Base-by-base conservation (phyloP, 2,113 vertebrate species). In the Casuarius casuarius region DNA sequence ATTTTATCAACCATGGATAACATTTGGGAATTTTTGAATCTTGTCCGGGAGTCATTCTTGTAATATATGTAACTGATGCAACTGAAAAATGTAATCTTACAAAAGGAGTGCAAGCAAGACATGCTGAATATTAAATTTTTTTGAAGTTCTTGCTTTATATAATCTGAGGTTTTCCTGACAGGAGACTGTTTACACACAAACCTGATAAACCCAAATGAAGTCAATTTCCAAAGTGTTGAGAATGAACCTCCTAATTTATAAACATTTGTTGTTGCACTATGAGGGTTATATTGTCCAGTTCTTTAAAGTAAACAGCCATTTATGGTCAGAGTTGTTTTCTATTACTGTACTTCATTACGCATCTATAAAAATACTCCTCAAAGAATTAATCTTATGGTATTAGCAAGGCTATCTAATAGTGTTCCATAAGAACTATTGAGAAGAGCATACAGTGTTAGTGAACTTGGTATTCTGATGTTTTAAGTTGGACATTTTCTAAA, bases 401-500 rank as follows among this genome's bases (percentile, higher is more conserved):
- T 84, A 76, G 22, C 10, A 35, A 61, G 17, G 48, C 26, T 35
- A 12, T 46, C 8, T 61, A 73, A 13, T 28, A 68, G 16, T 10
- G 16, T 9, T 44, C 38, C 42, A 0, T 78, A 54, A 75, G 56
- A 48, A 70, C 9, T 38, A 67, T 89, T 82, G 28, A 76, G 71
- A 74, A 52, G n/a, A 62, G 10, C 0, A 0, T 52, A 5, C 49
- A 29, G n/a, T 52, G 77, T 7, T 20, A 58, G 58, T 2, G 0
- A 61, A 73, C 74, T 77, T 28, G n/a, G 23, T 52, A 25, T 29
- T 40, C 52, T 5, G 0, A 0, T 82, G 31, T 89, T 75, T 51
- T 73, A 11, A 52, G 72, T 67, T 44, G 62, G 4, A 76, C 91
- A 19, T 90, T 91, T 92, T 92, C 66, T 85, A 5, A 62, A 76